Base-by-base conservation (phyloP, 2,113 vertebrate genomes). In the Lophius piscatorius region DNA sequence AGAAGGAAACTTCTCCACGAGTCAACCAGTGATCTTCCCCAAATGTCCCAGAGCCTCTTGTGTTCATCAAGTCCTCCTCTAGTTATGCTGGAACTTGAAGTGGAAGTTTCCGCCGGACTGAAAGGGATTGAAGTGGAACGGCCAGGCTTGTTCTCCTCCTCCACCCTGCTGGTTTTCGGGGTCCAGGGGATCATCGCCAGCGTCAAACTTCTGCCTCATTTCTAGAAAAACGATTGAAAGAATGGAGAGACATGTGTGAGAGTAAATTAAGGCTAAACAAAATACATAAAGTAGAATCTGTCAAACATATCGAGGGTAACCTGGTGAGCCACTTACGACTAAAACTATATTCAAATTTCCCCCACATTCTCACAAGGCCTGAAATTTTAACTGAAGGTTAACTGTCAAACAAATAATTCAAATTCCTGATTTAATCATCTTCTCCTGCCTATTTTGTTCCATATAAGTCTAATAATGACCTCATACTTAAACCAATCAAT, bases 131-230 rank as follows among this genome's bases (percentile, higher is more conserved):
- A 93, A 94, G 58, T 91, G 90, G 13, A 91, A 92, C 5, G 93
- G 91, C 92, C 93, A 93, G 29, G 78, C 74, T 11, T 90, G 85
- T 8, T 89, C 88, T 4, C 91, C 90, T 1, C 88, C 89, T 0
- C 89, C 91, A 0, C 90, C 91, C 56, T 94, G 93, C 82, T 93
- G 91, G 63, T 81, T 94, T 50, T 94, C 93, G 0, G 93, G 93
- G 76, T 94, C 93, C 68, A 94, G 74, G 0, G 93, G 93, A 56
- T 94, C 93, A 39, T 94, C 93, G 0, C 93, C 93, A 0, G 88
- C 87, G n/a, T 94, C 93, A 3, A 94, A 93, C 76, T 94, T 94
- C 87, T 94, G 90, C 33, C 93, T 87, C 93, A 92, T 92, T 77
- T 94, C 93, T 94, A 78, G 4, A 2, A 12, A 35, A 9, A 51